Conservation (phyloP, 2,113 vertebrate species). For the Notarius quadriscutis region DNA sequence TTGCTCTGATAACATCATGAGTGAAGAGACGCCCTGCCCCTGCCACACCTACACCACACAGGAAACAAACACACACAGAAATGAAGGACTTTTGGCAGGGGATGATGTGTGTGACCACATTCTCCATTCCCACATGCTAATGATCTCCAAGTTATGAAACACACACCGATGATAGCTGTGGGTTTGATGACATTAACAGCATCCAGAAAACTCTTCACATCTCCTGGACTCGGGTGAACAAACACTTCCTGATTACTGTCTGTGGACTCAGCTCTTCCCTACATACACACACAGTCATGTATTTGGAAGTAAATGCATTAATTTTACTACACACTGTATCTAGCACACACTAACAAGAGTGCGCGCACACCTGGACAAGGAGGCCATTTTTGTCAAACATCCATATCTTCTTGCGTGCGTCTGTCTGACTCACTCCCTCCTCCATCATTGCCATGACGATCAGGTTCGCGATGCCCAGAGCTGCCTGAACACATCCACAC, state of each 20-base stretch:
- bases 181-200: constrained; percentile 88
- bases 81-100: too few species aligned
- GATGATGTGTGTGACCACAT: too few species aligned
- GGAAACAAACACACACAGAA: background rate
- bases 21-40: constrained; percentile 91
- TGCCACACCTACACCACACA: constrained; percentile 79
- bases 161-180: constrained; percentile 87
- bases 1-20: constrained; percentile 81
- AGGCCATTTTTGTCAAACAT: constrained; percentile 93
- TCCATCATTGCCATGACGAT: constrained; percentile 96
- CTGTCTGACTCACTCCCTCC: constrained; percentile 74
- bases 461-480: constrained; percentile 94
- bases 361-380: constrained; percentile 80
- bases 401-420: constrained; percentile 86
- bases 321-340: background rate
- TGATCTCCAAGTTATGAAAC: background rate
- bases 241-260: constrained; percentile 87
- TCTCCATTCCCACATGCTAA: background rate
- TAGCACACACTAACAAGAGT: background rate
- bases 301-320: background rate
- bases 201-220: constrained; percentile 82
- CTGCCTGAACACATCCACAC: constrained; percentile 76
- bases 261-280: constrained; percentile 78
- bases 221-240: constrained; percentile 77
- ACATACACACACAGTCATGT: constrained; percentile 11